Evolutionary conservation across 2,888 invertebrate species (phyloP), one percentile per base, ranked within the genome.

Genomic region (Acronicta leporina): DNA sequence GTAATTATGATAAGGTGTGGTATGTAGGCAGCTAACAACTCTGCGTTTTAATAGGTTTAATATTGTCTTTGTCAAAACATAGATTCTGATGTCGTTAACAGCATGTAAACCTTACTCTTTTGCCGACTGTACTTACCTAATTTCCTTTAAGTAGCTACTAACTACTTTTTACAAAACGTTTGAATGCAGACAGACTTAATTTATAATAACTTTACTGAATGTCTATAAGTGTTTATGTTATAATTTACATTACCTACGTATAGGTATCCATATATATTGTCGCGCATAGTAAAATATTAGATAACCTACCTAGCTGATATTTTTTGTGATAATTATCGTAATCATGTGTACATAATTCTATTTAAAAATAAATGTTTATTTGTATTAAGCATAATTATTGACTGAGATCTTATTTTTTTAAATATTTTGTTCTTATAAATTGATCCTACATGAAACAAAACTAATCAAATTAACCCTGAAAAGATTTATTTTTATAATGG

Each of bases 321-420:
- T 86, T 89, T 38, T 89, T 91, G 91, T 91, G 91, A 91, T 91
- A 89, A 90, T 88, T 89, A 77, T 71, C 49, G 86, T 89, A 87
- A 88, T 85, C 81, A 86, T 88, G 88, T 90, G 88, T 90, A 91
- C 75, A 91, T 90, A 88, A 82, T 85, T 87, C 85, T 89, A 81
- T 75, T 79, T 75, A 77, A 77, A 67, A 88, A 89, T 90, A 89
- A 90, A 90, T 87, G 88, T 89, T 89, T 88, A 89, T 90, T 89
- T 90, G 88, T 90, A 90, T 88, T 86, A 87, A 88, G 86, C 76
- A 83, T 81, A n/a, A n/a, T n/a, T n/a, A 84, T 75, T 70, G 73
- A 75, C 73, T 61, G 54, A 49, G 47, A 56, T 56, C 11, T 60
- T 73, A 67, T 70, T 72, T 76, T 63, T 63, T 51, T 33, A 33